phyloP scores from a whole-genome alignment of 2,888 invertebrate species.

The Exephanes ischioxanthus region DNA sequence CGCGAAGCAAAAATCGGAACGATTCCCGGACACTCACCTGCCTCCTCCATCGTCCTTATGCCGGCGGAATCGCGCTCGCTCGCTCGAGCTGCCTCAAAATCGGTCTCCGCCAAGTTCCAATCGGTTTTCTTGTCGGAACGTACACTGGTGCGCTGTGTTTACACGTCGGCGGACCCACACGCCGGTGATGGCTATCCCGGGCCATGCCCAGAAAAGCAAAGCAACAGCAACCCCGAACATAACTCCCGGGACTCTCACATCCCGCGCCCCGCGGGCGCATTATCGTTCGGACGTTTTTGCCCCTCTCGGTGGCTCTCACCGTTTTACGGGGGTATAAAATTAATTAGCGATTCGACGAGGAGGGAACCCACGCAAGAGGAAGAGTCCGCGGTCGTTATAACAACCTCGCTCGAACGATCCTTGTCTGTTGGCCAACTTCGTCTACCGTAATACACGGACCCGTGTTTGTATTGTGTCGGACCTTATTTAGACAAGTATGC shows the following conservation, averaged over 20 bases:
- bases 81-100: slow-evolving; percentile 22
- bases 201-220: slow-evolving; percentile 25
- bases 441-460: slow-evolving; percentile 52
- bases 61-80: not conserved
- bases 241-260: slow-evolving; percentile 54
- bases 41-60: slow-evolving; percentile 19
- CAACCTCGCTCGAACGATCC: slow-evolving; percentile 65
- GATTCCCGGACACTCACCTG: slow-evolving; percentile 38
- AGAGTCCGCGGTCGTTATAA: slow-evolving; percentile 68
- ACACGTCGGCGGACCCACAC: slow-evolving; percentile 43
- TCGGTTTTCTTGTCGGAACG: slow-evolving; percentile 50
- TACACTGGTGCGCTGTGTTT: slow-evolving; percentile 26
- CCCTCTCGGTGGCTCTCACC: slow-evolving; percentile 54
- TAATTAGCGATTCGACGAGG: slow-evolving; percentile 76
- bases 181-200: slow-evolving; percentile 21
- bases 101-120: slow-evolving; percentile 19
- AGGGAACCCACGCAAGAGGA: slow-evolving; percentile 19
- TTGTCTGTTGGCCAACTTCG: slow-evolving; percentile 56
- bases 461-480: slow-evolving; percentile 33
- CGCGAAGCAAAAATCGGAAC: slow-evolving; percentile 72
- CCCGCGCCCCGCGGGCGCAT: slow-evolving; percentile 60
- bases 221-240: slow-evolving; percentile 49
- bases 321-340: slow-evolving; percentile 78
- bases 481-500: slow-evolving; percentile 49
- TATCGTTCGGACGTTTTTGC: slow-evolving; percentile 60